Evolutionary conservation across 1,140 invertebrate genomes (phyloP).

Genomic region (Brachionus manjavacas): DNA sequence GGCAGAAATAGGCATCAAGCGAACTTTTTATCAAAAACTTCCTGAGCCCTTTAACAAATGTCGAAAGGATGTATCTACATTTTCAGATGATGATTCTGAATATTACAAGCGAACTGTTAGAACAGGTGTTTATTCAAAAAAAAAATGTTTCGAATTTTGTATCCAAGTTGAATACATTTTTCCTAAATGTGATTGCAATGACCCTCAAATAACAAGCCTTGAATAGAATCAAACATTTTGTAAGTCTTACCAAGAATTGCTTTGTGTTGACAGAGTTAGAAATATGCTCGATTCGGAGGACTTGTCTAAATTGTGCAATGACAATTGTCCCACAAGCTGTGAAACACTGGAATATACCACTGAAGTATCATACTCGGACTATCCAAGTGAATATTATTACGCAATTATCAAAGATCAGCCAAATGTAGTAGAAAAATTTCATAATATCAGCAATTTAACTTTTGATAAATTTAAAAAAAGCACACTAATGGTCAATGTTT

Average conservation of each 20-base stretch:
- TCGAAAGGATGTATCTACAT: background rate
- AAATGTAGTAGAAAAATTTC: background rate
- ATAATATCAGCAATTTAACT: background rate
- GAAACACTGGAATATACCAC: background rate
- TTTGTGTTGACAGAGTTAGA: background rate
- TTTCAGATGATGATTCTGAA: background rate
- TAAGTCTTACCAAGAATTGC: background rate
- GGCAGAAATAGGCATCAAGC: background rate
- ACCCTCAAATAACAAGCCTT: background rate
- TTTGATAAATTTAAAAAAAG: constrained; percentile 23
- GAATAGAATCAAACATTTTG: background rate
- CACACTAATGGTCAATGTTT: background rate
- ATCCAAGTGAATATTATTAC: constrained; percentile 35
- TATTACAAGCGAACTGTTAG: background rate
- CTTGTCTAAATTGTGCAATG: background rate
- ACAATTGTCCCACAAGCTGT: constrained; percentile 6
- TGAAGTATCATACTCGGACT: background rate
- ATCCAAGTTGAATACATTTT: background rate
- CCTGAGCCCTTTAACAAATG: background rate
- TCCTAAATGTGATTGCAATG: background rate
- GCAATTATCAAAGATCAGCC: background rate
- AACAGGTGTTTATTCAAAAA: background rate
- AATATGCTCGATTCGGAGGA: background rate
- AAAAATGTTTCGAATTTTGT: constrained; percentile 2
- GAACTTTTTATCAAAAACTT: background rate